Percentiles rank a stretch among this genome's conserved stretches.
Conservation (phyloP, 1,140 invertebrate genomes). For the Microvelia longipes region DNA sequence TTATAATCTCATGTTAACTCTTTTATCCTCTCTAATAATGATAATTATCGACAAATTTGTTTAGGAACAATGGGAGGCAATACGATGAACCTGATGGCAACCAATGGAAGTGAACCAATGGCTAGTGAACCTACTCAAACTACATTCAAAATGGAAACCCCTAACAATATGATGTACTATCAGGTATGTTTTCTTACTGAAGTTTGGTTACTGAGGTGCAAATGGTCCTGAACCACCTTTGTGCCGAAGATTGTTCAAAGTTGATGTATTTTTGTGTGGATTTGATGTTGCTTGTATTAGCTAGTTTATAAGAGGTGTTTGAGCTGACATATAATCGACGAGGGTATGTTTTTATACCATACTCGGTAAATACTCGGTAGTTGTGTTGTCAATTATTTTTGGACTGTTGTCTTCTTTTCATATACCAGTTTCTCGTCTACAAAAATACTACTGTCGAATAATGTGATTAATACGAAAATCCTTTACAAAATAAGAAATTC, state of each 20-base stretch:
- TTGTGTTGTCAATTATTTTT: too few relatives aligned
- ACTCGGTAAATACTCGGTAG: too few relatives aligned
- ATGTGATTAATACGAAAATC: too few relatives aligned
- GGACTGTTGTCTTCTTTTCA: too few relatives aligned
- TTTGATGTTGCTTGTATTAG: too few relatives aligned
- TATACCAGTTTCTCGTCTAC: too few relatives aligned
- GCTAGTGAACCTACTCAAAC: constrained; percentile 28
- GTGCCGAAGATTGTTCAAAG: not conserved
- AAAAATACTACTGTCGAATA: too few relatives aligned
- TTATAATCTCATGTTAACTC: not conserved
- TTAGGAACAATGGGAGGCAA: not conserved
- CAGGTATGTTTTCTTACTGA: constrained; percentile 34
- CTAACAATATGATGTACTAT: constrained; percentile 48
- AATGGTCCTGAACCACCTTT: not conserved
- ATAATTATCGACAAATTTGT: not conserved
- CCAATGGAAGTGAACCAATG: constrained; percentile 41
- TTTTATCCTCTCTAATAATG: not conserved
- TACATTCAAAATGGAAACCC: constrained; percentile 35
- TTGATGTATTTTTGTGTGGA: too few relatives aligned
- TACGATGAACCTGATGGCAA: constrained; percentile 49
- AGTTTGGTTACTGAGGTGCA: not conserved
- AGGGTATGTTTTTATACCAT: too few relatives aligned
- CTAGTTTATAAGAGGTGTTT: too few relatives aligned
- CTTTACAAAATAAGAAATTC: too few relatives aligned
- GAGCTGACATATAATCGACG: too few relatives aligned